Evolutionary conservation across 2,888 invertebrate species (phyloP).

Genomic region (Brassicogethes aeneus): DNA sequence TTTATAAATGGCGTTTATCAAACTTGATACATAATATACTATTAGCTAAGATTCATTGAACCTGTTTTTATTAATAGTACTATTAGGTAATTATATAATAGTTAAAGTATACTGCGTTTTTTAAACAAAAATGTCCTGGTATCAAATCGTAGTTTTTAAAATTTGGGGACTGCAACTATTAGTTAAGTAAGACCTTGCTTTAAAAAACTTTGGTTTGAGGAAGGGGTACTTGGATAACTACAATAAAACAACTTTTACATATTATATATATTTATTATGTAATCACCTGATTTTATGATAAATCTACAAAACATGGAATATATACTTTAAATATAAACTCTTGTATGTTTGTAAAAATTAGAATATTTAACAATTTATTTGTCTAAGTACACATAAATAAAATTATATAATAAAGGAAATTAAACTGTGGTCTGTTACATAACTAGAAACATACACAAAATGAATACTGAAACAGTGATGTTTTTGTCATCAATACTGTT

Average conservation of each 20-base stretch:
- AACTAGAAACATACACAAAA: slow-evolving; percentile 7
- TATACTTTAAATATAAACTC: slow-evolving; percentile 39
- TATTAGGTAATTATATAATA: too few relatives aligned
- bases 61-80: too few relatives aligned
- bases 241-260: slow-evolving; percentile 9
- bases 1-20: too few relatives aligned
- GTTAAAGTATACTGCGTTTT: too few relatives aligned
- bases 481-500: slow-evolving; percentile 8
- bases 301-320: slow-evolving; percentile 40
- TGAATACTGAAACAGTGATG: slow-evolving; percentile 17
- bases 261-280: slow-evolving; percentile 21
- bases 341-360: slow-evolving; percentile 38
- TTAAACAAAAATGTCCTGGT: too few relatives aligned
- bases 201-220: too few relatives aligned
- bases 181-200: too few relatives aligned
- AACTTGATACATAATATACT: too few relatives aligned
- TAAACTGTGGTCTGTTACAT: slow-evolving; percentile 23
- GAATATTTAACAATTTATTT: slow-evolving; percentile 36
- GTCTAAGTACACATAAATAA: slow-evolving; percentile 36
- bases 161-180: too few relatives aligned
- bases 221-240: too few relatives aligned
- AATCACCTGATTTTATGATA: slow-evolving; percentile 33
- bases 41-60: too few relatives aligned
- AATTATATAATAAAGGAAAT: slow-evolving; percentile 22
- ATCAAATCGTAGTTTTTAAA: too few relatives aligned